Conservation (phyloP, 2,113 vertebrate species). For the Campylomormyrus numenius region DNA sequence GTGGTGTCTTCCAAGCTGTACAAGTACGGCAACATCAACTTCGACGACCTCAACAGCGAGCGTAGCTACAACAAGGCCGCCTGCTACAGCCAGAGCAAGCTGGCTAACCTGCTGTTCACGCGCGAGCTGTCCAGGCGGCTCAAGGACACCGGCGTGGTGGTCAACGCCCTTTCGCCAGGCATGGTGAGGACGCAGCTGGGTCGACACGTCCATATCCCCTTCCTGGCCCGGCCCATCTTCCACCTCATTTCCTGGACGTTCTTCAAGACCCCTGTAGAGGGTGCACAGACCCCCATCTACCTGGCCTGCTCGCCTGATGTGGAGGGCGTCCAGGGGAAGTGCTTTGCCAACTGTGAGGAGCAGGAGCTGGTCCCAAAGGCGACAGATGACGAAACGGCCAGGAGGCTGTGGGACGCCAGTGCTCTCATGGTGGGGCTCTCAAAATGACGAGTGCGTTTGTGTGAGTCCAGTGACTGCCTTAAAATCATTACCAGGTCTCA, state of each 20-base stretch:
- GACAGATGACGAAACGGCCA: conserved; percentile 70
- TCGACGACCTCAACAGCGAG: conserved; percentile 88
- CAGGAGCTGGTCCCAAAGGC: conserved; percentile 79
- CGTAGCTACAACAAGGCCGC: conserved; percentile 76
- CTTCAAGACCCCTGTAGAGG: conserved; percentile 83
- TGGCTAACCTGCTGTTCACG: conserved; percentile 86
- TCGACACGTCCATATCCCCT: conserved; percentile 75
- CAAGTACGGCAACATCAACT: conserved; percentile 88
- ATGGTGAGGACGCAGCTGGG: conserved; percentile 85
- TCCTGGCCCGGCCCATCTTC: conserved; percentile 78
- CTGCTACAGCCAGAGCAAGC: conserved; percentile 87
- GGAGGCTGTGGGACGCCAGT: conserved; percentile 86
- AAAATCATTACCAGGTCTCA: not conserved
- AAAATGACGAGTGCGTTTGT: conserved; percentile 45
- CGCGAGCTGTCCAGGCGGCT: conserved; percentile 72
- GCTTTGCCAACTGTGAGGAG: conserved; percentile 84
- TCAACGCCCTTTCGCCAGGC: conserved; percentile 83
- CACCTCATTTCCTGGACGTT: conserved; percentile 63
- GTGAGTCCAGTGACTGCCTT: conserved; percentile 26
- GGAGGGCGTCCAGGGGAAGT: conserved; percentile 77
- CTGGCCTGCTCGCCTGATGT: conserved; percentile 82
- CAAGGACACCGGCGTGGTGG: conserved; percentile 73
- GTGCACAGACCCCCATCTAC: conserved; percentile 85
- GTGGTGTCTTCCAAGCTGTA: conserved; percentile 93
- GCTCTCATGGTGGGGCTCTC: conserved; percentile 81